A percentile compares a stretch with the other conserved stretches of the same genome.
Evolutionary conservation across 2,113 vertebrate genomes (phyloP).

Genomic region (Nymphicus hollandicus): DNA sequence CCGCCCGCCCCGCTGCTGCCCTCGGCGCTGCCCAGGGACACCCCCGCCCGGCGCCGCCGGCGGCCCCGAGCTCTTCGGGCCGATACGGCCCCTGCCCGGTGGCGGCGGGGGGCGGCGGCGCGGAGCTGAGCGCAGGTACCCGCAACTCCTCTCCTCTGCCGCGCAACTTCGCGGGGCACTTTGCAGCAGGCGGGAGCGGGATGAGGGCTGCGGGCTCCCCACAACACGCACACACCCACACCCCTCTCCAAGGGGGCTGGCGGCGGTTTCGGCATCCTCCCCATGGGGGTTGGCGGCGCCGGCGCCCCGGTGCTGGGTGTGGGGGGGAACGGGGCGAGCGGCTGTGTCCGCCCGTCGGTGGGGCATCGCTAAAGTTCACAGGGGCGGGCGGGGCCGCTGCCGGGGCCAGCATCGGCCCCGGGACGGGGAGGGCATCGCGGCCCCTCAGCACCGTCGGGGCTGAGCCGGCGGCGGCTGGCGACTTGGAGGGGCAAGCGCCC

Average conservation of each 20-base stretch:
- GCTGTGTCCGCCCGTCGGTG: background rate
- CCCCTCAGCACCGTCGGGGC: background rate
- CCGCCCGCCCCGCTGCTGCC: conserved; percentile 80
- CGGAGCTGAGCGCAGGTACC: conserved; percentile 88
- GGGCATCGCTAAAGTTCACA: background rate
- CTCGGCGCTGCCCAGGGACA: conserved; percentile 70
- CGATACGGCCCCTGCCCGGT: conserved; percentile 70
- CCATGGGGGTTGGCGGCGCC: background rate
- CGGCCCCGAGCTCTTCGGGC: conserved; percentile 59
- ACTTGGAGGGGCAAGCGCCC: background rate
- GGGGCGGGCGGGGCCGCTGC: background rate
- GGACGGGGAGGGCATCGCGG: background rate
- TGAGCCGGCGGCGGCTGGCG: background rate
- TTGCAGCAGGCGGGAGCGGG: background rate
- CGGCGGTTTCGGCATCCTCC: background rate
- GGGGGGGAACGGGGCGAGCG: background rate
- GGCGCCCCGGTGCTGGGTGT: background rate
- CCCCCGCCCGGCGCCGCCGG: conserved; percentile 40
- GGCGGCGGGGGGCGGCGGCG: conserved; percentile 58
- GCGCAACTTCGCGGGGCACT: conserved; percentile 11
- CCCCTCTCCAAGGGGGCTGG: background rate
- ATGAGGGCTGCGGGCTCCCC: background rate
- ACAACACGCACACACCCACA: too few species aligned
- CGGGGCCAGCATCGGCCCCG: background rate
- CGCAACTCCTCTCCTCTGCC: conserved; percentile 9